phyloP scores from a whole-genome alignment of 2,888 invertebrate genomes.

The Ctenicera cuprea region DNA sequence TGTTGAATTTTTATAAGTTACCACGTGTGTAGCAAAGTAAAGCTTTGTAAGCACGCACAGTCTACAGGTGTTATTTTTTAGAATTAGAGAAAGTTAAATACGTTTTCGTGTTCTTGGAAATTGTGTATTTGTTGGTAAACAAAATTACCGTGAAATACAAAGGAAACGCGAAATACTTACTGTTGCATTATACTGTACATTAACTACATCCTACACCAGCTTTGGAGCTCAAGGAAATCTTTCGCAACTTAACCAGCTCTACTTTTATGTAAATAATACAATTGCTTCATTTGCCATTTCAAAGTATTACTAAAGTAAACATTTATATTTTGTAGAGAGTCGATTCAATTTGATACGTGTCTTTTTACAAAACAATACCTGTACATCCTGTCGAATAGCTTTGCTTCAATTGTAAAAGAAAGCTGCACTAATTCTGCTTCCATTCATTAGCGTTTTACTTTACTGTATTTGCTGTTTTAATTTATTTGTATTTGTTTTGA shows the following conservation, averaged over 20 bases:
- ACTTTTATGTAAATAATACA: slow-evolving; percentile 18
- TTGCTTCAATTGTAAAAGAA: not conserved
- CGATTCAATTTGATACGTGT: not conserved
- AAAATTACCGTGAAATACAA: slow-evolving; percentile 12
- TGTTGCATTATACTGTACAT: slow-evolving; percentile 12
- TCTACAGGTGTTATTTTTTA: not conserved
- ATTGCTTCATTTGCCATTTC: slow-evolving; percentile 12
- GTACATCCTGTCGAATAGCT: not conserved
- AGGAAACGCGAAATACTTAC: slow-evolving; percentile 19
- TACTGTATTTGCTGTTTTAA: no score
- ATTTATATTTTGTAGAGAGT: not conserved
- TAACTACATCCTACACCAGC: slow-evolving; percentile 12
- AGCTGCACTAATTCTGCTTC: not conserved
- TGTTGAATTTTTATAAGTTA: no score
- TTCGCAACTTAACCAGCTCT: slow-evolving; percentile 4
- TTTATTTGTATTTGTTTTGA: no score
- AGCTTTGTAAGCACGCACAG: no score
- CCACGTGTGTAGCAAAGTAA: no score
- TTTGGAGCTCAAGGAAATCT: slow-evolving; percentile 17
- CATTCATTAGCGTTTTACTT: no score
- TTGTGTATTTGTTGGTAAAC: not conserved
- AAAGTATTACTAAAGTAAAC: not conserved
- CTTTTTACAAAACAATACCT: slow-evolving; percentile 3
- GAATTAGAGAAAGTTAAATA: slow-evolving; percentile 7
- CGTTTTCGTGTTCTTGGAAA: slow-evolving; percentile 1